These are phyloP conservation scores for Carassius gibelio DNA, from an alignment of 2,113 vertebrate species.

Conservation along the genomic window DNA sequence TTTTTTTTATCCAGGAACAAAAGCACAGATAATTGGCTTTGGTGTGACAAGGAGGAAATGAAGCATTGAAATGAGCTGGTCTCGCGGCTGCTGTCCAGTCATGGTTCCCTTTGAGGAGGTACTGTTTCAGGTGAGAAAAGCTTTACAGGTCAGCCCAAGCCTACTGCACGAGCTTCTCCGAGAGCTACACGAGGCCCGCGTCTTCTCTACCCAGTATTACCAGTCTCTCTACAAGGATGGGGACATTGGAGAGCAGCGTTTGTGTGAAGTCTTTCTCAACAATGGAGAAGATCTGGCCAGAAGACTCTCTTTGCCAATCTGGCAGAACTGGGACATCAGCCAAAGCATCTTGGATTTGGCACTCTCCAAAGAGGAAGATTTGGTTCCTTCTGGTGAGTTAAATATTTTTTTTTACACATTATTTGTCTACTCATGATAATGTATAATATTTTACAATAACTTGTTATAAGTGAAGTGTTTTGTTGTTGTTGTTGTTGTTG, in stretches of 20 bases:
- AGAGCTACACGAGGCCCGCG: slow-evolving; percentile 67
- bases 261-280: slow-evolving; percentile 16
- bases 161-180: slow-evolving; percentile 67
- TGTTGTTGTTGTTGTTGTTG: not conserved
- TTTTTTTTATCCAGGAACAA: slow-evolving; percentile 16
- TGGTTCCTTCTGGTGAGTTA: slow-evolving; percentile 36
- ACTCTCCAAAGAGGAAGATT: not conserved
- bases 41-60: slow-evolving; percentile 8
- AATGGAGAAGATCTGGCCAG: slow-evolving; percentile 74
- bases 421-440: not conserved
- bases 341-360: slow-evolving; percentile 37
- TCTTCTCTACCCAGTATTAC: slow-evolving; percentile 77
- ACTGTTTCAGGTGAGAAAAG: slow-evolving; percentile 65
- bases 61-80: not conserved
- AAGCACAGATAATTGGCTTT: not conserved
- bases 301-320: slow-evolving; percentile 74
- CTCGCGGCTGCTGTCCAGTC: not conserved
- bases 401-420: not conserved
- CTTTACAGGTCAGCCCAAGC: slow-evolving; percentile 62
- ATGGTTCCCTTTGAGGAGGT: slow-evolving; percentile 79
- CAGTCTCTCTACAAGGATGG: slow-evolving; percentile 62
- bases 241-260: not conserved
- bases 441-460: not conserved
- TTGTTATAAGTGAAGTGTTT: not conserved
- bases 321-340: slow-evolving; percentile 71